These are phyloP conservation scores for Ctenicera cuprea DNA, from an alignment of 2,888 invertebrate genomes.

Conservation along the genomic window DNA sequence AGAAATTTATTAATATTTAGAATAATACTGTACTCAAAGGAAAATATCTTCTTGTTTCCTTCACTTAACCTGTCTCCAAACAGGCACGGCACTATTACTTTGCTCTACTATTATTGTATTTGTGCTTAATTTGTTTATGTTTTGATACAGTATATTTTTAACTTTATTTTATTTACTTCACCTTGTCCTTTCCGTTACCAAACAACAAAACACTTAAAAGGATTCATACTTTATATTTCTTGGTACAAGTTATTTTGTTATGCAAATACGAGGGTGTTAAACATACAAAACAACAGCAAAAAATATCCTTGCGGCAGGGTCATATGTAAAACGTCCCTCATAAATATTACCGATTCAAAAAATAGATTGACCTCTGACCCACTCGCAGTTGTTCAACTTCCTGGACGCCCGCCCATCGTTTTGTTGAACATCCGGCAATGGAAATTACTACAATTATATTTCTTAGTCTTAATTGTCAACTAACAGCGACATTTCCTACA, in stretches of 20 bases:
- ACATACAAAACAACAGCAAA: neutral
- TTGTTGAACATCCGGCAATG: conserved; percentile 41
- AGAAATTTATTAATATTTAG: no score
- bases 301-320: conserved; percentile 23
- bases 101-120: no score
- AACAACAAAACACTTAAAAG: neutral
- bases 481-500: conserved; percentile 16
- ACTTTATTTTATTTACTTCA: neutral
- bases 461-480: conserved; percentile 26
- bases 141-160: no score
- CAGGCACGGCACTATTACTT: no score
- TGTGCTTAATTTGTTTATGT: no score
- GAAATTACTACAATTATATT: conserved; percentile 31
- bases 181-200: neutral
- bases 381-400: conserved; percentile 45
- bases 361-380: conserved; percentile 47
- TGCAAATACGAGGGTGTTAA: conserved; percentile 8
- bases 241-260: neutral
- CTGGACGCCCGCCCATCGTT: conserved; percentile 39
- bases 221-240: neutral
- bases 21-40: no score
- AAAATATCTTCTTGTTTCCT: no score
- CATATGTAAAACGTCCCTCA: conserved; percentile 30
- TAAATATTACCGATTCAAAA: conserved; percentile 37
- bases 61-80: no score